These are phyloP conservation scores for Pholis gunnellus DNA, from an alignment of 2,113 vertebrate species.

Conservation along the genomic window DNA sequence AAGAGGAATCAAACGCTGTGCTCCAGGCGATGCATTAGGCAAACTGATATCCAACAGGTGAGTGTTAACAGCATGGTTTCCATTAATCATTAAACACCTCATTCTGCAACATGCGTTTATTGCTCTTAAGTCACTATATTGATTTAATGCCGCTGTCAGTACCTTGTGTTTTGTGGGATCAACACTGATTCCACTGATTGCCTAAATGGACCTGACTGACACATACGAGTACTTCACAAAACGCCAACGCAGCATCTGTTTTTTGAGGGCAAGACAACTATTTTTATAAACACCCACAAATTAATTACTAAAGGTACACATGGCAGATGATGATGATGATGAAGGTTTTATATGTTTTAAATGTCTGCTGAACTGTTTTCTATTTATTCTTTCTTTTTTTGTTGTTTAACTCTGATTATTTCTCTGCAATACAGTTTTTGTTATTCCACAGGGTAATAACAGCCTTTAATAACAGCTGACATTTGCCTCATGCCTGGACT, in stretches of 20 bases:
- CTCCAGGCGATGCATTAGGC: neutral
- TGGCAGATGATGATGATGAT: neutral
- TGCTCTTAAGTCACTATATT: neutral
- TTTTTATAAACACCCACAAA: neutral
- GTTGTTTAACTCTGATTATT: neutral
- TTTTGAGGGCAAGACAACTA: no score
- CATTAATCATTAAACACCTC: no score
- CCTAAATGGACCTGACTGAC: no score
- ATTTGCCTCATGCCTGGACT: neutral
- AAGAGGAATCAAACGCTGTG: neutral
- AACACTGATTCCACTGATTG: no score
- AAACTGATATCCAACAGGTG: neutral
- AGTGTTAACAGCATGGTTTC: no score
- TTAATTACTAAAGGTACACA: neutral
- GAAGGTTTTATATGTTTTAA: neutral
- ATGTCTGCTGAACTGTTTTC: neutral
- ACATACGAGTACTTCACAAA: no score
- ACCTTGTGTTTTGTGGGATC: no score
- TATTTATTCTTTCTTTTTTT: neutral
- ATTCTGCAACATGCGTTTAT: no score
- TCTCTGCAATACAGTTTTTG: neutral
- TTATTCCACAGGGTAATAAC: no score
- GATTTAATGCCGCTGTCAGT: neutral
- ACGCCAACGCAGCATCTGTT: no score
- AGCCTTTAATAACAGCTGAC: neutral